Evolutionary conservation across 2,888 invertebrate species (phyloP).

Genomic region (Achlya flavicornis): DNA sequence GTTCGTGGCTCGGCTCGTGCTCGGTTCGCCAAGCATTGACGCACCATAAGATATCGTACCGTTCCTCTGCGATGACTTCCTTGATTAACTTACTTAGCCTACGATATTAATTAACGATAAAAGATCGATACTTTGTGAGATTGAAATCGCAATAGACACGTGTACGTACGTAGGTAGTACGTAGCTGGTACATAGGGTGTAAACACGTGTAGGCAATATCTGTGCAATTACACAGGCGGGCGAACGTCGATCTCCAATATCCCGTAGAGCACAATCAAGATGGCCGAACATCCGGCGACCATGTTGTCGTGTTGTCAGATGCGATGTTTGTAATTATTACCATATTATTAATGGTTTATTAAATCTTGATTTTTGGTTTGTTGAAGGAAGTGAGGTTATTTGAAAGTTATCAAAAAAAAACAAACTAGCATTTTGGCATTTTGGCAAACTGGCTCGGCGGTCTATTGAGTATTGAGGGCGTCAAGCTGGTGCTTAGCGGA

Average conservation of each 20-base stretch:
- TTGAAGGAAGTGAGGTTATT: too few relatives aligned
- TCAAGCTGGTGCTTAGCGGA: too few relatives aligned
- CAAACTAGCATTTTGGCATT: too few relatives aligned
- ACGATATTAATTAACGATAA: not conserved
- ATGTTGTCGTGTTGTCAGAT: conserved; percentile 47
- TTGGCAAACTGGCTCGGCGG: too few relatives aligned
- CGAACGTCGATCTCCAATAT: conserved; percentile 52
- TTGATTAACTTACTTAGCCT: not conserved
- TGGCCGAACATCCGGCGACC: conserved; percentile 69
- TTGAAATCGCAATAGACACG: not conserved
- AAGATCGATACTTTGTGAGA: not conserved
- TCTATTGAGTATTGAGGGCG: too few relatives aligned
- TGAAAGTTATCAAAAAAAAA: too few relatives aligned
- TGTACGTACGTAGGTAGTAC: not conserved
- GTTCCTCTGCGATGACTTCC: too few relatives aligned
- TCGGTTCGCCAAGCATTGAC: too few relatives aligned
- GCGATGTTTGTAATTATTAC: not conserved
- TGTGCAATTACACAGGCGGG: conserved; percentile 52
- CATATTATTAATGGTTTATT: not conserved
- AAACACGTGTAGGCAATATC: conserved; percentile 56
- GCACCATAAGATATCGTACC: too few relatives aligned
- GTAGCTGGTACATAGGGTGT: conserved; percentile 23
- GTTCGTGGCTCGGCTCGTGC: too few relatives aligned
- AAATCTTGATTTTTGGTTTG: not conserved
- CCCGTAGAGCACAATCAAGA: conserved; percentile 67